Base-by-base conservation (phyloP, 1,140 invertebrate genomes). In the Ceratina japonica region DNA sequence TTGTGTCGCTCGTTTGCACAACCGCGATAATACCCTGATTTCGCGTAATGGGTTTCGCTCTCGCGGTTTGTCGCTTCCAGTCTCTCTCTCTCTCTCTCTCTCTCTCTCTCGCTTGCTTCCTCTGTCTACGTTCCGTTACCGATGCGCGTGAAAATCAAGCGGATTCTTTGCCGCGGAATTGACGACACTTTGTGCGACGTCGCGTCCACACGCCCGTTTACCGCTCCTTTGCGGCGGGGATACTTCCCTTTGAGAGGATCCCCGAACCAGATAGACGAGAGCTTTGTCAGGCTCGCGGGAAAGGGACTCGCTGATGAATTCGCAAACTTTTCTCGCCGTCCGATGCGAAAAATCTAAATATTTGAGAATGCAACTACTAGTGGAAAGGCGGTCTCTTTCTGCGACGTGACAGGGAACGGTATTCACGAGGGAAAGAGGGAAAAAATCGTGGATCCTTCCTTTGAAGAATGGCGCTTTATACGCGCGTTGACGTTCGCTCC, bases 1-100 rank as follows among this genome's bases (percentile, higher is more conserved):
- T 78, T 72, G 68, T 72, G 68, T 78, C 68, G 58, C 75, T 72
- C 75, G 75, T 68, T 71, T 72, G 44, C 75, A 22, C 75, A 37
- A 71, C 75, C 44, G 13, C 24, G 65, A 72, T 78, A 78, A 78
- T 78, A 63, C 68, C 58, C 49, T 54, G 75, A 72, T 72, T 54
- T 54, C 75, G 65, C 22, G 68, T 62, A 78, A 78, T 63, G 59
- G 68, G 59, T 71, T 78, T 71, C 20, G 44, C 75, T 44, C 37
- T 22, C 56, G 75, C 24, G 44, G 75, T 37, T 52, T 37, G 65
- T 56, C 12, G 75, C 58, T 62, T 71, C 10, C 15, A 44, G 75
- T 59, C 61, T 62, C 75, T 62, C 31, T 22, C 2, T n/a, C n/a
- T n/a, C n/a, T n/a, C n/a, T n/a, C n/a, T n/a, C n/a, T n/a, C n/a